phyloP scores from a whole-genome alignment of 2,888 invertebrate genomes.

The Phrixothrix hirtus region DNA sequence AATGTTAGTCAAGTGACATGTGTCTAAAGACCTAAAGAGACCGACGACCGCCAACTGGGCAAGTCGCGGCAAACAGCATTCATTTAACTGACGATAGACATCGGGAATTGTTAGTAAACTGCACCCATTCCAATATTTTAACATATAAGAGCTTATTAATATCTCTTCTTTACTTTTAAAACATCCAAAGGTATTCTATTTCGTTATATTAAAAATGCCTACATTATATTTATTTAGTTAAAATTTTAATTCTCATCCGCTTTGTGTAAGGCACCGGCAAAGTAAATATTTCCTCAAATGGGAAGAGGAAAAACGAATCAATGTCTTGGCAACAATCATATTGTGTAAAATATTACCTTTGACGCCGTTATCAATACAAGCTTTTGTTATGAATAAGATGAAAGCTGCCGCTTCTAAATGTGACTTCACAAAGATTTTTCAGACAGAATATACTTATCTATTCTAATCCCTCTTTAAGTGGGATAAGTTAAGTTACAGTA shows the following conservation, averaged over 20 bases:
- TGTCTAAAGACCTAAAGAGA: slow-evolving; percentile 39
- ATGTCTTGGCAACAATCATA: slow-evolving; percentile 31
- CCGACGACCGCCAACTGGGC: slow-evolving; percentile 43
- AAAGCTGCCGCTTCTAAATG: slow-evolving; percentile 26
- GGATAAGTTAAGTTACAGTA: slow-evolving; percentile 29
- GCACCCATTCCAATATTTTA: slow-evolving; percentile 3
- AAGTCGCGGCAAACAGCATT: slow-evolving; percentile 23
- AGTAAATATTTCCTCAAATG: slow-evolving; percentile 20
- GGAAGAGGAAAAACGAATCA: slow-evolving; percentile 18
- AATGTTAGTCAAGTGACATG: slow-evolving; percentile 43
- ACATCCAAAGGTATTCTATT: background rate
- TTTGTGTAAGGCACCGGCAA: background rate
- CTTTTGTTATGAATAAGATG: slow-evolving; percentile 21
- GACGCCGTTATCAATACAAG: slow-evolving; percentile 41
- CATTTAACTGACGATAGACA: slow-evolving; percentile 32
- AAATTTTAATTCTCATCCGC: background rate
- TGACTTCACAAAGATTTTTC: slow-evolving; percentile 30
- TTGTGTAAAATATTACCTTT: slow-evolving; percentile 38
- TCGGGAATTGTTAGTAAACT: slow-evolving; percentile 19
- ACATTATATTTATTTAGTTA: background rate
- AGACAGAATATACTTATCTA: slow-evolving; percentile 31
- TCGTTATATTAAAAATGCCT: background rate
- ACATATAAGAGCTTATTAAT: background rate
- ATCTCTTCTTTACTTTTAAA: background rate
- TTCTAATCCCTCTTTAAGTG: slow-evolving; percentile 34